Evolutionary conservation across 2,888 invertebrate genomes (phyloP).

Genomic region (Gasteruption jaculator): DNA sequence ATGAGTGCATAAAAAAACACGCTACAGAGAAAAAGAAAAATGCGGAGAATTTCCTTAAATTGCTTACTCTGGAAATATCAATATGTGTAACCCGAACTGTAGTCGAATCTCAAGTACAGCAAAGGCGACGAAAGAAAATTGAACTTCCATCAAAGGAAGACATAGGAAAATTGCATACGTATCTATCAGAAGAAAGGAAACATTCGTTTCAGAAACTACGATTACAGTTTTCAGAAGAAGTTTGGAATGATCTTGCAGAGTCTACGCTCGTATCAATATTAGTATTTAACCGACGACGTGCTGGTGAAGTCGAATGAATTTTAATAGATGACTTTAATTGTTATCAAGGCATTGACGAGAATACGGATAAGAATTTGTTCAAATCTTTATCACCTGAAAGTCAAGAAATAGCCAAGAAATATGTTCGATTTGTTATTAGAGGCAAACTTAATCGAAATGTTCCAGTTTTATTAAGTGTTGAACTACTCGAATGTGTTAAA

Average conservation of each 20-base stretch:
- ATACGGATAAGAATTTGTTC: constrained; percentile 10
- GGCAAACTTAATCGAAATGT: constrained; percentile 21
- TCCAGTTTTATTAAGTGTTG: constrained; percentile 15
- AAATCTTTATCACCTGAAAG: constrained; percentile 6
- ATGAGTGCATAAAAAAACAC: constrained; percentile 22
- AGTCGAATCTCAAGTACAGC: constrained; percentile 11
- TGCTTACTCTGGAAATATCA: constrained; percentile 19
- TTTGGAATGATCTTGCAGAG: constrained; percentile 14
- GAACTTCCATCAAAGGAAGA: constrained; percentile 15
- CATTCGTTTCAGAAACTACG: constrained; percentile 5
- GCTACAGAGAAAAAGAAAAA: constrained; percentile 13
- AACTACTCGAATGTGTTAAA: constrained; percentile 9
- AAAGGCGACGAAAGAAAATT: constrained; percentile 10
- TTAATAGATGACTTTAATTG: constrained; percentile 17
- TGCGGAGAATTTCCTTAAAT: constrained; percentile 21
- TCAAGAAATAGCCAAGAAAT: constrained; percentile 15
- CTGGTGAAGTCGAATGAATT: constrained; percentile 20
- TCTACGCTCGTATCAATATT: constrained; percentile 11
- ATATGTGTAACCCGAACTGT: constrained; percentile 21
- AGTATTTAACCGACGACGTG: constrained; percentile 24
- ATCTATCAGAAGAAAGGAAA: constrained; percentile 7
- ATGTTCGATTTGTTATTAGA: constrained; percentile 19
- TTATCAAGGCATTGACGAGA: constrained; percentile 14
- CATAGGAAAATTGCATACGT: constrained; percentile 12
- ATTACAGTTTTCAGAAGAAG: not conserved